Conservation (phyloP, 2,797 vertebrate species). For the Pristis pectinata region DNA sequence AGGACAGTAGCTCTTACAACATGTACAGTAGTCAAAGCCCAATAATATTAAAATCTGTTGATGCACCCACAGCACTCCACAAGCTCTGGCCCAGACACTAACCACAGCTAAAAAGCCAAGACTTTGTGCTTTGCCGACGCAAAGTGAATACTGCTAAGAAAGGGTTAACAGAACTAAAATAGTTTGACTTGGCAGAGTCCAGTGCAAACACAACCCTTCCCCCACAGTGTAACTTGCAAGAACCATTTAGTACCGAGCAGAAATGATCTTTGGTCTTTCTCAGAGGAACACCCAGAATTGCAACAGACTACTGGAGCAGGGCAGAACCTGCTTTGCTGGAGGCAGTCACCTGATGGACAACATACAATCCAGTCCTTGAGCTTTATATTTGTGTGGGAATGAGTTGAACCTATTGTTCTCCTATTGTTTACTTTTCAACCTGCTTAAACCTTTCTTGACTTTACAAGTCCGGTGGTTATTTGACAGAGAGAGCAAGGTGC, state of each 20-base stretch:
- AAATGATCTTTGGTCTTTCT: background rate
- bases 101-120: background rate
- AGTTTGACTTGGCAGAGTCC: background rate
- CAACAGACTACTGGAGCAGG: background rate
- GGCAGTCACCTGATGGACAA: background rate
- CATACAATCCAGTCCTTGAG: background rate
- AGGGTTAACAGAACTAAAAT: background rate
- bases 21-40: background rate
- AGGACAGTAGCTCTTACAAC: background rate
- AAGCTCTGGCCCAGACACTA: background rate
- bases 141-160: background rate
- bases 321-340: background rate
- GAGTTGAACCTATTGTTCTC: background rate
- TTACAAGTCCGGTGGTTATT: background rate
- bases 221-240: background rate
- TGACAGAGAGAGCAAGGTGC: background rate
- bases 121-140: background rate
- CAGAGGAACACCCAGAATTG: conserved; percentile 2
- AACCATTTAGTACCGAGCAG: background rate
- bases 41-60: background rate
- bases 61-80: too few species aligned
- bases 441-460: background rate
- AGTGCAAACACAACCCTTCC: background rate
- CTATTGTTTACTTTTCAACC: background rate
- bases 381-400: too few species aligned